phyloP scores from a whole-genome alignment of 1,140 invertebrate species.

The roundworm (Caenorhabditis elegans) region DNA sequence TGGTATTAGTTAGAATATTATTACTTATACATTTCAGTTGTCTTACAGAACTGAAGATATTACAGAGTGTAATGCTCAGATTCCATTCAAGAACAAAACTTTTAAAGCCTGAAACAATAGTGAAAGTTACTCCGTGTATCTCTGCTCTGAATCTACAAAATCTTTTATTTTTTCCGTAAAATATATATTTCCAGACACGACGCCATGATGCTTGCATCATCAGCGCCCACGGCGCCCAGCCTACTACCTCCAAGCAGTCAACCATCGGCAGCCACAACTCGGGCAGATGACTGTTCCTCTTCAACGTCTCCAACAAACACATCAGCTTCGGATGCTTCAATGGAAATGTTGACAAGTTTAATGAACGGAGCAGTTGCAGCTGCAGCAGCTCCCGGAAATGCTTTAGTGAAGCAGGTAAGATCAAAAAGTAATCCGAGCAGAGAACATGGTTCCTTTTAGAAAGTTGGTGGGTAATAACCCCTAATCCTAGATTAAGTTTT shows the following conservation, averaged over 20 bases:
- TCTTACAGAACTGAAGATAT: no score
- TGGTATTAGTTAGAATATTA: no score
- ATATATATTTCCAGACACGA: not conserved
- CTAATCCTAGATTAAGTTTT: constrained; percentile 2
- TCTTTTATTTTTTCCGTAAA: no score
- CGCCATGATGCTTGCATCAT: constrained; percentile 23
- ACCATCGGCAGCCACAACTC: not conserved
- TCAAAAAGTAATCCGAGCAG: not conserved
- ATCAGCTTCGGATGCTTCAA: constrained; percentile 39
- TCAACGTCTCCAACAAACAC: constrained; percentile 37
- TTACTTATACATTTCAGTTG: no score
- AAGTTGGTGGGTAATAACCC: not conserved
- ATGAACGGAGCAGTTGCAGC: constrained; percentile 11
- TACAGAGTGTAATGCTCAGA: no score
- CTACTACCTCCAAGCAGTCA: constrained; percentile 7
- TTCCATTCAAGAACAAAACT: no score
- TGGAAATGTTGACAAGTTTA: constrained; percentile 27
- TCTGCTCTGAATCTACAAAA: no score
- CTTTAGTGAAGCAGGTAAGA: not conserved
- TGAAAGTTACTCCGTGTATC: no score
- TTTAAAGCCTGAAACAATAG: no score
- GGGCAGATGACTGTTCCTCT: constrained; percentile 23
- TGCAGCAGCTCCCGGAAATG: not conserved
- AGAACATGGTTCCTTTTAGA: not conserved
- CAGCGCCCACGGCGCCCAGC: constrained; percentile 7